Base-by-base conservation (phyloP, 2,888 invertebrate species). In the Caenorhabditis sp. region DNA sequence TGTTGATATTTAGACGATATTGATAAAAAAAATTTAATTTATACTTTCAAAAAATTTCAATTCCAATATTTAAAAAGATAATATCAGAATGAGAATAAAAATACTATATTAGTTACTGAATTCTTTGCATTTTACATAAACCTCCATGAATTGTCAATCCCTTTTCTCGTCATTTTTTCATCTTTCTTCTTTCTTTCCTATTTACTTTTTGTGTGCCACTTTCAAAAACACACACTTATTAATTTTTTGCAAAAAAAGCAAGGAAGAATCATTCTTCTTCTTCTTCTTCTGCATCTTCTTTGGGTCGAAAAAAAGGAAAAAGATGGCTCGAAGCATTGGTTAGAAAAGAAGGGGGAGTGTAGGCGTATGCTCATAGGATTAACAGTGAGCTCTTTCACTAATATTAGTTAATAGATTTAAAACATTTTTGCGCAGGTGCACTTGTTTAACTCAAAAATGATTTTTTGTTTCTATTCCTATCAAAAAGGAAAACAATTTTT, bases 391-490 rank as follows among this genome's bases (percentile, higher is more conserved):
- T 27, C n/a, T 23, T 36, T 20, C 49, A 66, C 66, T 67, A 66
- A 60, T 71, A 67, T 71, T 71, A 67, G 71, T 56, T 67, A 71
- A 71, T 67, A 63, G 67, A 71, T 71, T 67, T 52, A 23, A 23
- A 20, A 23, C 52, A 20, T 52, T 23, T 52, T 52, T 23, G 52
- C 21, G 23, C 21, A 52, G 21, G 52, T 52, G 21, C 52, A 20
- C 52, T 23, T 23, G 52, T 52, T 52, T 23, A 52, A 52, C 23
- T 52, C 23, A 21, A 23, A 25, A 56, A 26, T 21, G 1, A 50
- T 20, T 52, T 52, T 52, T 52, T 52, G 8, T 52, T 21, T 52
- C 21, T 10, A 21, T 12, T 52, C 7, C 21, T 23, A 23, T 52
- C 23, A n/a, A 43, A 43, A 43, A 43, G n/a, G 14, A 43, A 43